A percentile compares a stretch with the other conserved stretches of the same genome.
Conservation (phyloP, 2,888 invertebrate species). For the Lepidonotus clava region DNA sequence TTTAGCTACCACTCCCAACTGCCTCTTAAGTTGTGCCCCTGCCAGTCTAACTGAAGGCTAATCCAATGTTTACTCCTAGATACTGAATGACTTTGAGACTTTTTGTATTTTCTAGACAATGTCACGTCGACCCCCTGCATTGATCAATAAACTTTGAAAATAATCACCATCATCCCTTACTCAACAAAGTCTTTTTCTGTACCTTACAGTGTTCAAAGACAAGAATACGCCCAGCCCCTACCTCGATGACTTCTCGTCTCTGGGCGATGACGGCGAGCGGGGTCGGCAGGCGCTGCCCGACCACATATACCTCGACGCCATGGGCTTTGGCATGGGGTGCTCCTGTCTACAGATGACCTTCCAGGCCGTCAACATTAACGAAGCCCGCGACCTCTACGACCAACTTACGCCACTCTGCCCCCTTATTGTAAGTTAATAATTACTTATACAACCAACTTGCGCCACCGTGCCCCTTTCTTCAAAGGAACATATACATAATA, state of each 20-base stretch:
- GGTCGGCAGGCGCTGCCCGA: constrained; percentile 88
- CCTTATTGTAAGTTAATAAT: constrained; percentile 88
- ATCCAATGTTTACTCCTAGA: too few species aligned
- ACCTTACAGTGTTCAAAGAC: constrained; percentile 90
- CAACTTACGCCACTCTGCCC: constrained; percentile 98
- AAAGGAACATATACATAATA: too few species aligned
- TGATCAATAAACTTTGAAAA: too few species aligned
- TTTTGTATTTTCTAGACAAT: too few species aligned
- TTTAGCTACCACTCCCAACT: too few species aligned
- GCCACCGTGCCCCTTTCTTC: constrained; percentile 64
- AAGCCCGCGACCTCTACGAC: constrained; percentile 97
- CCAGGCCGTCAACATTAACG: constrained; percentile 96
- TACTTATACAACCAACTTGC: constrained; percentile 61
- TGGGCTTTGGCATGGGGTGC: constrained; percentile 99
- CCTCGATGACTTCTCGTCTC: constrained; percentile 83
- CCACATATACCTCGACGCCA: constrained; percentile 98
- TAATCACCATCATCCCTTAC: too few species aligned
- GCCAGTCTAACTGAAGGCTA: too few species aligned
- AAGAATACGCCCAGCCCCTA: constrained; percentile 87
- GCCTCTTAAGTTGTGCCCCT: too few species aligned
- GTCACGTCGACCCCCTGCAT: too few species aligned
- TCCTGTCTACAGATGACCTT: constrained; percentile 94
- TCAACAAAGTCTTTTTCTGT: not conserved
- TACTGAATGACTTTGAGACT: too few species aligned
- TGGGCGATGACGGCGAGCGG: constrained; percentile 83